Evolutionary conservation across 30 jellyfish, hydroid and myxozoan genomes (phyloP).

Genomic region (Clytia hemisphaerica): DNA sequence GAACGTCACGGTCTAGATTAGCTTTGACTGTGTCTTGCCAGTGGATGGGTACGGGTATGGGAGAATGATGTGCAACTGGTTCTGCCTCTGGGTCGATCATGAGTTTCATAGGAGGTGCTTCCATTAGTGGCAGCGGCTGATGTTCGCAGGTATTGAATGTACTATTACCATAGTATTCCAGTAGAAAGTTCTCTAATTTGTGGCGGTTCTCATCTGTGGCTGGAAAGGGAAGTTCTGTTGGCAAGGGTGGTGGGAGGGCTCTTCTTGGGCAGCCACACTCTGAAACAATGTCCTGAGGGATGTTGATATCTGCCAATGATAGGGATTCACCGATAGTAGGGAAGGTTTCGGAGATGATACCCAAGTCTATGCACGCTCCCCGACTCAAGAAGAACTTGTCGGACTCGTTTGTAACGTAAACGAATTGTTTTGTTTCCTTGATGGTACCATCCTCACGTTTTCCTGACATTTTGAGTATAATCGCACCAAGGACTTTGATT

Average conservation of each 20-base stretch:
- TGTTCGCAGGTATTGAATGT: conserved; percentile 3
- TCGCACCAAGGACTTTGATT: not conserved
- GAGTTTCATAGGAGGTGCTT: not conserved
- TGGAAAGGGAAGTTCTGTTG: conserved; percentile 21
- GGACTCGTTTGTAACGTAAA: not conserved
- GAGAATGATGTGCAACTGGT: conserved; percentile 29
- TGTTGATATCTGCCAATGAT: no score
- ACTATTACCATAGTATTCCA: conserved; percentile 11
- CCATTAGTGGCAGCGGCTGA: conserved; percentile 1
- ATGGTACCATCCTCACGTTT: not conserved
- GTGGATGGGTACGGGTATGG: no score
- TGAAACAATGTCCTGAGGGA: not conserved
- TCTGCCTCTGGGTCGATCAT: conserved; percentile 16
- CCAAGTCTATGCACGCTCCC: not conserved
- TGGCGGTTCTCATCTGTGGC: not conserved
- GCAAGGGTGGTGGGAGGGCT: conserved; percentile 10
- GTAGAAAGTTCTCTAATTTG: conserved; percentile 2
- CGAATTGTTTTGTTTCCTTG: not conserved
- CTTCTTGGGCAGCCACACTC: not conserved
- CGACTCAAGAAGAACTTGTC: not conserved
- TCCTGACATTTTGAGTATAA: not conserved
- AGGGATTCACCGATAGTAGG: conserved; percentile 5
- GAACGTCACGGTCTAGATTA: conserved; percentile 38
- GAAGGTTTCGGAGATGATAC: not conserved
- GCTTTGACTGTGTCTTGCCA: conserved; percentile 40